Evolutionary conservation across 1,140 invertebrate species (phyloP), one percentile per base, ranked within the genome.

Genomic region (Heliconius nattereri): DNA sequence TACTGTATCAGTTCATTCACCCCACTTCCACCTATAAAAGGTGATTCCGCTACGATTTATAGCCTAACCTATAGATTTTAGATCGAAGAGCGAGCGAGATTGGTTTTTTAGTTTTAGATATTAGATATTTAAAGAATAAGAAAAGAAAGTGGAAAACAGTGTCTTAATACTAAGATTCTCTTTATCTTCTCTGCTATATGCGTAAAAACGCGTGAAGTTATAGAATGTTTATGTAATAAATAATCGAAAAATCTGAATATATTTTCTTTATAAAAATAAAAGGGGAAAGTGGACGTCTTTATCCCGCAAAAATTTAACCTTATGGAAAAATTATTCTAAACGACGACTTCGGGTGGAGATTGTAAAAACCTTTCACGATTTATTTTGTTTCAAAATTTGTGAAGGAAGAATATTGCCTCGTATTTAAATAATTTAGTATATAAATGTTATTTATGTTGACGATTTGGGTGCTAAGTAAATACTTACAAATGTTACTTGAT

Each of bases 311-410:
- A 73, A 73, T 54, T 52, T 23, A 49, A 74, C 45, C n/a, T 74
- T 74, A 74, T 26, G 73, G n/a, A 52, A 23, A 74, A 49, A 74
- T 74, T 74, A 74, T 74, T 74, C 73, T 3, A 29, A 74, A 9
- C 45, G 73, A 29, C 45, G 73, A 19, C 73, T 23, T 74, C 40
- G 73, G 45, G 73, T 26, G 26, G 40, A n/a, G 57, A 52, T 74
- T 74, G 73, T 74, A 74, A 54, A 54, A 52, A 74, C 32, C 26
- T 74, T 52, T 29, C 16, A 23, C n/a, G 49, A 52, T 74, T 72
- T 72, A 72, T 72, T 74, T 74, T 32, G 49, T 49, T 35, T 66
- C 57, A 66, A 66, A 66, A 66, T 66, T 45, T 6, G 57, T 5
- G 23, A 29, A 16, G n/a, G 11, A n/a, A 26, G 3, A 66, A 26